Conservation (phyloP, 1,140 invertebrate species). For the Temnothorax longispinosus region DNA sequence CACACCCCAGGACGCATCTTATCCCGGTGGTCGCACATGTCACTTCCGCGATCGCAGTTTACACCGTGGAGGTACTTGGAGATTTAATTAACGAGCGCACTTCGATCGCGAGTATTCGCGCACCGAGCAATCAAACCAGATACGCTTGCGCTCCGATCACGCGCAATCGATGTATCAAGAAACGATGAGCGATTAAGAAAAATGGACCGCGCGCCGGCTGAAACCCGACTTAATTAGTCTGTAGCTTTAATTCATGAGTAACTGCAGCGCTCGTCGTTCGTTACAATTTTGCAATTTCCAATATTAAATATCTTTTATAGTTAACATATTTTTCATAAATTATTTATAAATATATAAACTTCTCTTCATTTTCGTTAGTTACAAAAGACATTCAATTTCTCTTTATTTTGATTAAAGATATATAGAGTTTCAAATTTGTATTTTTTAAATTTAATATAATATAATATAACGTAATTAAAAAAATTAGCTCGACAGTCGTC, state of each 20-base stretch:
- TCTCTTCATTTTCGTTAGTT: not conserved
- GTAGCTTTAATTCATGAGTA: not conserved
- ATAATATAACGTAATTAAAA: not conserved
- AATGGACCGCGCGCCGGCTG: not conserved
- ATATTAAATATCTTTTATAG: not conserved
- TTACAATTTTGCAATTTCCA: not conserved
- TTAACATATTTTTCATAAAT: not conserved
- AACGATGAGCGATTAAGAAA: not conserved
- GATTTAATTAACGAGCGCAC: constrained; percentile 65
- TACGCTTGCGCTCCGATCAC: not conserved
- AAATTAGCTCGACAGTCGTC: not conserved
- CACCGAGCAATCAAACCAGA: constrained; percentile 8
- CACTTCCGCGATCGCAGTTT: constrained; percentile 30
- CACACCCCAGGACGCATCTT: not conserved
- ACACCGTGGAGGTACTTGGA: constrained; percentile 1
- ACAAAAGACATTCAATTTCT: not conserved
- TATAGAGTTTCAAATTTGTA: not conserved
- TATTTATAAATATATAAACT: not conserved
- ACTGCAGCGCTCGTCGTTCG: not conserved
- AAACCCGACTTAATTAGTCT: constrained; percentile 10
- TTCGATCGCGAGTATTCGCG: constrained; percentile 10
- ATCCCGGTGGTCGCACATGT: constrained; percentile 28
- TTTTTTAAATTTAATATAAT: not conserved
- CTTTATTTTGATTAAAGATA: not conserved
- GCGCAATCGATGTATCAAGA: not conserved